Percentiles rank a stretch among this genome's conserved stretches.
phyloP scores from a whole-genome alignment of 2,797 vertebrate species.

The Phoeniculus purpureus region DNA sequence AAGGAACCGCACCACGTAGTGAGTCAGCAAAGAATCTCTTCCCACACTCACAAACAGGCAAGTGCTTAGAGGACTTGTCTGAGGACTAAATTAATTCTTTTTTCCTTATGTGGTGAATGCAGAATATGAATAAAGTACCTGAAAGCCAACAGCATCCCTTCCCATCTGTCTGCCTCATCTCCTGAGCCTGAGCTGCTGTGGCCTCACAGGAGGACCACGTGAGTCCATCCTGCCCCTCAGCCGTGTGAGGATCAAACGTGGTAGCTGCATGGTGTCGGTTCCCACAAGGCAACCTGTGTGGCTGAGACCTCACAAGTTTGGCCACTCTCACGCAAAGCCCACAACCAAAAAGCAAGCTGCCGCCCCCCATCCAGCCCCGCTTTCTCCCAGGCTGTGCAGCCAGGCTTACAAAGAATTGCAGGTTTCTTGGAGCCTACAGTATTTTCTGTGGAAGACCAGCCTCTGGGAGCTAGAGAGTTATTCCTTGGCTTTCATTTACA shows the following conservation, averaged over 20 bases:
- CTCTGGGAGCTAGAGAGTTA: conserved; percentile 2
- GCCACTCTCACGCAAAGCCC: not conserved
- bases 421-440: not conserved
- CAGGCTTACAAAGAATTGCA: not conserved
- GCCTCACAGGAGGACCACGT: not conserved
- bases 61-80: not conserved
- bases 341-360: not conserved
- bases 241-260: not conserved
- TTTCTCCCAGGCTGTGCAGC: not conserved
- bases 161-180: not conserved
- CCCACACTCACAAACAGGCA: not conserved
- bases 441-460: not conserved
- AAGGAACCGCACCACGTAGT: not conserved
- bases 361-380: not conserved
- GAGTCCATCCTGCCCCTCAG: accelerated
- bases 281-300: not conserved
- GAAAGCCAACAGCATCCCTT: not conserved
- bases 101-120: not conserved
- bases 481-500: conserved; percentile 22
- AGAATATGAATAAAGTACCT: not conserved
- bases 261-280: not conserved
- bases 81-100: not conserved
- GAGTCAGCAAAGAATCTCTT: not conserved
- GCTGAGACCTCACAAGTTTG: not conserved
- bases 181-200: not conserved